Conservation (phyloP, 2,113 vertebrate genomes). For the Pardalotus punctatus region DNA sequence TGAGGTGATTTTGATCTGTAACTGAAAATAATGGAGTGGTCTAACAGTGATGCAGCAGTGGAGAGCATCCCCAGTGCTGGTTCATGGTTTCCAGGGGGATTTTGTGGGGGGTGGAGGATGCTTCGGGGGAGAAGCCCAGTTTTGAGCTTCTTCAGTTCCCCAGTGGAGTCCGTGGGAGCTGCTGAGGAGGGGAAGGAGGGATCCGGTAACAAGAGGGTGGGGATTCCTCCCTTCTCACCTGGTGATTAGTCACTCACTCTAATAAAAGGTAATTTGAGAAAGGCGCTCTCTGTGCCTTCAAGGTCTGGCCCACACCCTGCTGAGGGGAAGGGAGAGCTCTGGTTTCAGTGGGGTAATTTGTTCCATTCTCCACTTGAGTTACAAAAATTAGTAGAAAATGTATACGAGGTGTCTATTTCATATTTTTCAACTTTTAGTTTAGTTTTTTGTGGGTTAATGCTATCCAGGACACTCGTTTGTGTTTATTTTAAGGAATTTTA, state of each 20-base stretch:
- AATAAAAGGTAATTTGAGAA: background rate
- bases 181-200: background rate
- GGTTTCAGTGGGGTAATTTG: fast-evolving
- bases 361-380: background rate
- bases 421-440: background rate
- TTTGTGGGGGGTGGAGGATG: background rate
- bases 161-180: fast-evolving
- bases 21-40: background rate
- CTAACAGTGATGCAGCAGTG: background rate
- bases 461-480: background rate
- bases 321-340: background rate
- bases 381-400: background rate
- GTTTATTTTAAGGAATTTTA: background rate
- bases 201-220: background rate
- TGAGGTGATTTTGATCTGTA: background rate
- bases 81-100: background rate
- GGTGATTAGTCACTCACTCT: background rate
- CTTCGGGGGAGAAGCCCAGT: fast-evolving
- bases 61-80: background rate
- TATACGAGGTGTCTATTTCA: fast-evolving
- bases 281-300: background rate
- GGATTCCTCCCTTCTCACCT: background rate
- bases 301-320: background rate
- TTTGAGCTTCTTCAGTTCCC: background rate
- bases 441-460: background rate